These are phyloP conservation scores for Rhincodon typus DNA, from an alignment of 2,797 vertebrate species.

Conservation along the genomic window DNA sequence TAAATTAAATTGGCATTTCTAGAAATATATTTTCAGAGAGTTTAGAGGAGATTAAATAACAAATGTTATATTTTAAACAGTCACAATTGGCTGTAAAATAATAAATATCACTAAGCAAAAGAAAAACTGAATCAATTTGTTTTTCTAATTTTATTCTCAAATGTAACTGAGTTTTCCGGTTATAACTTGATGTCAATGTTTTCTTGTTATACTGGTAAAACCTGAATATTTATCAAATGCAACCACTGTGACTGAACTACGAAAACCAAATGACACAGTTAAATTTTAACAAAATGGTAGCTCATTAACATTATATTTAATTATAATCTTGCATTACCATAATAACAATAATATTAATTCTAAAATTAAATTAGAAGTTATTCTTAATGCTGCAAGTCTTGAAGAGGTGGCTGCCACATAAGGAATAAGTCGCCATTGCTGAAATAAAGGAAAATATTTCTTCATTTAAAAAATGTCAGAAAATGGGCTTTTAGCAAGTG, in stretches of 20 bases:
- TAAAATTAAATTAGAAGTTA: not conserved
- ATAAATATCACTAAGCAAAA: not conserved
- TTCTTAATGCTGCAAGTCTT: not conserved
- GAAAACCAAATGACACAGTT: too few species aligned
- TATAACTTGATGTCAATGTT: not conserved
- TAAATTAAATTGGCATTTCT: too few species aligned
- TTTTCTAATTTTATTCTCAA: conserved; percentile 20
- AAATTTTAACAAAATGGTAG: not conserved
- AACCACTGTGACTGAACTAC: not conserved
- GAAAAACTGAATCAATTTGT: not conserved
- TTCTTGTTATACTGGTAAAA: not conserved
- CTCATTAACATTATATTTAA: not conserved
- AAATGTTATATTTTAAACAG: not conserved
- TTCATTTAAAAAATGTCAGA: not conserved
- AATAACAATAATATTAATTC: not conserved
- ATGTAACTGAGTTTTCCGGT: not conserved
- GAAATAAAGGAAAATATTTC: not conserved
- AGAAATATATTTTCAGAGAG: not conserved
- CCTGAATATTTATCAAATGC: not conserved
- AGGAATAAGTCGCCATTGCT: too few species aligned
- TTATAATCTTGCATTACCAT: not conserved
- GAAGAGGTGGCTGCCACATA: too few species aligned
- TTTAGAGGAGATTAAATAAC: not conserved
- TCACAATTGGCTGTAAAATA: not conserved
- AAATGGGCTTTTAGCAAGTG: too few species aligned